phyloP scores from a whole-genome alignment of 1,140 invertebrate genomes.

The Cotesia typhae region DNA sequence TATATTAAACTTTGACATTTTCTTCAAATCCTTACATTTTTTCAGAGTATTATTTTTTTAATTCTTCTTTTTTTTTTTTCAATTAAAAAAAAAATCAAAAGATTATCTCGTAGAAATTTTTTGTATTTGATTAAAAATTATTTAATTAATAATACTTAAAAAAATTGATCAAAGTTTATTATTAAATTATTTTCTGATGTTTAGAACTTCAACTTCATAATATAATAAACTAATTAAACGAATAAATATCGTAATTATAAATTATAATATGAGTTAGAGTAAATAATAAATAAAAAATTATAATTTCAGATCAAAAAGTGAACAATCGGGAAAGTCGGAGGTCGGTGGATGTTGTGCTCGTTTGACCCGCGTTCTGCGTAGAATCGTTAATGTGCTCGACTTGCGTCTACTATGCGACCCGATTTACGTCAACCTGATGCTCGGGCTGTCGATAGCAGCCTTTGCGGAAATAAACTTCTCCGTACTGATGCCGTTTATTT shows the following conservation, averaged over 20 bases:
- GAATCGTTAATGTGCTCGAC: conserved; percentile 66
- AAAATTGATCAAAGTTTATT: too few species aligned
- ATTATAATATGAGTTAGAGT: not conserved
- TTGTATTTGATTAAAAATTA: too few species aligned
- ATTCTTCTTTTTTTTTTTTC: too few species aligned
- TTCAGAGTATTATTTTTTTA: too few species aligned
- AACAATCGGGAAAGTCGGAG: not conserved
- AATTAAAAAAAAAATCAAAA: too few species aligned
- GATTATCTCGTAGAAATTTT: too few species aligned
- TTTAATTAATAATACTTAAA: too few species aligned
- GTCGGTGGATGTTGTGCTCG: conserved; percentile 25
- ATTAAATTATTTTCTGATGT: too few species aligned
- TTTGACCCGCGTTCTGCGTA: conserved; percentile 43
- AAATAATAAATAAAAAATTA: not conserved
- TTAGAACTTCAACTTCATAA: too few species aligned
- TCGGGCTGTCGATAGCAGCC: conserved; percentile 74
- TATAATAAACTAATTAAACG: too few species aligned
- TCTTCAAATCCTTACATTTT: too few species aligned
- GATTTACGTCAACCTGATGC: conserved; percentile 71
- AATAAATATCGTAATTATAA: not conserved
- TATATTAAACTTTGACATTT: too few species aligned
- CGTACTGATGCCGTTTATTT: conserved; percentile 72
- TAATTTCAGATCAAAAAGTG: conserved; percentile 10
- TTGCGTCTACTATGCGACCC: conserved; percentile 68
- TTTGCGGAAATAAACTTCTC: conserved; percentile 77